Evolutionary conservation across 2,888 invertebrate species (phyloP).

Genomic region (Alcis repandata): DNA sequence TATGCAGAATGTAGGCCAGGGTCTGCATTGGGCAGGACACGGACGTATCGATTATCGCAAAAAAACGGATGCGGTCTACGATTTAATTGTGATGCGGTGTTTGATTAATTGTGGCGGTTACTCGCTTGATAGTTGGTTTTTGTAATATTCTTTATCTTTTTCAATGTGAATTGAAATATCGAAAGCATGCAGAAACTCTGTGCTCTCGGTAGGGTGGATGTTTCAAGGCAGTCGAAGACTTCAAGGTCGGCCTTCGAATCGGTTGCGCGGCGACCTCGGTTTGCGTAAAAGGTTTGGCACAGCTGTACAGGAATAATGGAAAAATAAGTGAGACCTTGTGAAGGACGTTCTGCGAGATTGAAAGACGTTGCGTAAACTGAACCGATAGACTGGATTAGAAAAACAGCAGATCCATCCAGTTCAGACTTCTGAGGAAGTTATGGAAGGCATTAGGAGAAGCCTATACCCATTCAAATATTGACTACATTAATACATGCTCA

Average conservation of each 20-base stretch:
- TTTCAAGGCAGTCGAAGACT: background rate
- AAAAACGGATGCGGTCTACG: conserved; percentile 39
- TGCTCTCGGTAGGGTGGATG: background rate
- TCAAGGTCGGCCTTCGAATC: conserved; percentile 5
- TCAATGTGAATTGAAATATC: background rate
- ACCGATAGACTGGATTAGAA: too few species aligned
- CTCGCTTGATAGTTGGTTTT: background rate
- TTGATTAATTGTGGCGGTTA: conserved; percentile 7
- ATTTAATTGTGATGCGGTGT: conserved; percentile 17
- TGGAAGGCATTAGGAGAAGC: too few species aligned
- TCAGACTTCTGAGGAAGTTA: too few species aligned
- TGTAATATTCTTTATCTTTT: background rate
- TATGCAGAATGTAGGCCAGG: conserved; percentile 45
- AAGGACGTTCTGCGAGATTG: too few species aligned
- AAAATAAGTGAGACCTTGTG: background rate
- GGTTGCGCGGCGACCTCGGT: background rate
- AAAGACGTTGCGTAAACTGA: too few species aligned
- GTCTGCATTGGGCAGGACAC: conserved; percentile 45
- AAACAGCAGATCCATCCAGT: too few species aligned
- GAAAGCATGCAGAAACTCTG: background rate
- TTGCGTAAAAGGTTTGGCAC: background rate
- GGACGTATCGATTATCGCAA: conserved; percentile 40
- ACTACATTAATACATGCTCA: too few species aligned
- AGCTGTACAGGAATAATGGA: background rate
- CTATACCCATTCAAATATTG: too few species aligned